phyloP scores from a whole-genome alignment of 1,140 invertebrate species.

The Heliothis subflexa region DNA sequence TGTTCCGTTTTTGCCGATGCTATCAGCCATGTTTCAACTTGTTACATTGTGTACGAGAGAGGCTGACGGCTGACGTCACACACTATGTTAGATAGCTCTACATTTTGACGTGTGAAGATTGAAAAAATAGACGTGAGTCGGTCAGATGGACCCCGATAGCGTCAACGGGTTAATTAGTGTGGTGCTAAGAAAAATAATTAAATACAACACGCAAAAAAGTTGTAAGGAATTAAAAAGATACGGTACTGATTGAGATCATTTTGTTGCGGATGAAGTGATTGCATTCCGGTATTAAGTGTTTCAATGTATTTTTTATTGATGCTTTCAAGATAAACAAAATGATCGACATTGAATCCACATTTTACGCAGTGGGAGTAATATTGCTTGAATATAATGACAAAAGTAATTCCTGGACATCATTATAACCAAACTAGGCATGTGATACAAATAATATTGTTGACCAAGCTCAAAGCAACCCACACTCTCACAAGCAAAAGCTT shows the following conservation, averaged over 20 bases:
- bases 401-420: no score
- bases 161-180: slow-evolving; percentile 37
- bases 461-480: slow-evolving; percentile 7
- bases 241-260: slow-evolving; percentile 30
- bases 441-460: neutral
- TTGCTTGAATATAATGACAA: no score
- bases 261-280: slow-evolving; percentile 12
- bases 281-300: neutral
- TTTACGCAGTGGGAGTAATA: no score
- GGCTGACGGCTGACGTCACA: slow-evolving; percentile 49
- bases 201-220: slow-evolving; percentile 23
- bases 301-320: no score
- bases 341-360: no score
- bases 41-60: slow-evolving; percentile 62
- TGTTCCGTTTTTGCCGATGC: slow-evolving; percentile 59
- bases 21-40: slow-evolving; percentile 68
- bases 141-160: slow-evolving; percentile 45
- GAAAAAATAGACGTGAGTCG: slow-evolving; percentile 59
- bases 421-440: no score
- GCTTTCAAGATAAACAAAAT: no score
- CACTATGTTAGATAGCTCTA: slow-evolving; percentile 66
- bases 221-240: slow-evolving; percentile 30
- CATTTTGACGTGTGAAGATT: slow-evolving; percentile 68
- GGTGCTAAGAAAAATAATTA: slow-evolving; percentile 17
- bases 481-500: slow-evolving; percentile 18